A percentile compares a stretch with the other conserved stretches of the same genome.
Conservation (phyloP, 2,888 invertebrate species). For the Acanthacorydalis orientalis region DNA sequence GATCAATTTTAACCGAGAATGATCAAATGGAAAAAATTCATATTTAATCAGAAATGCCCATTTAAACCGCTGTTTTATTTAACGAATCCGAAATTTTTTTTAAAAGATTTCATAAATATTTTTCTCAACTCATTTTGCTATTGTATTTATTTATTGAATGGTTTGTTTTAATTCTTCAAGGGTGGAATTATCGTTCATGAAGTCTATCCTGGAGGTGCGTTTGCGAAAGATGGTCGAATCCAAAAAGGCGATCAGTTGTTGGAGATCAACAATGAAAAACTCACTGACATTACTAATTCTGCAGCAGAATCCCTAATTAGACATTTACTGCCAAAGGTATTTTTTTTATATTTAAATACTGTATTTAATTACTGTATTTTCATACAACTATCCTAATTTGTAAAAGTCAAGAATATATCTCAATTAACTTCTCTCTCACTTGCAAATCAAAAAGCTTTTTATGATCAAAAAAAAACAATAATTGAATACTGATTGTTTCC, state of each 20-base stretch:
- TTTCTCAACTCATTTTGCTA: too few species aligned
- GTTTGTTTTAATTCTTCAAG: slow-evolving; percentile 29
- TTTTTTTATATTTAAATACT: slow-evolving; percentile 9
- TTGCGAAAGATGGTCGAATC: slow-evolving; percentile 79
- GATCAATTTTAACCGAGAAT: too few species aligned
- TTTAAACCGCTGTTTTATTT: too few species aligned
- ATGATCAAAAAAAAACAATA: too few species aligned
- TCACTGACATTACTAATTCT: slow-evolving; percentile 70
- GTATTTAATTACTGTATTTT: too few species aligned
- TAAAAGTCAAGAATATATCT: slow-evolving; percentile 73
- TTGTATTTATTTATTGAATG: too few species aligned
- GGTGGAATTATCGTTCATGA: slow-evolving; percentile 85
- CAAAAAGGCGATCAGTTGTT: slow-evolving; percentile 86
- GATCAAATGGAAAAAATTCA: too few species aligned
- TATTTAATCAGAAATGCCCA: too few species aligned
- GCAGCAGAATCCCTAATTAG: slow-evolving; percentile 70
- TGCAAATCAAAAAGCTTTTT: neutral
- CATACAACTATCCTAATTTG: slow-evolving; percentile 12
- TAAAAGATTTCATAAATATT: too few species aligned
- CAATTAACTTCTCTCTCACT: slow-evolving; percentile 7
- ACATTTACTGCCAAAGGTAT: slow-evolving; percentile 60
- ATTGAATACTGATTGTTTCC: too few species aligned
- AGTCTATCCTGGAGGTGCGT: slow-evolving; percentile 79
- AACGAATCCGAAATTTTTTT: too few species aligned
- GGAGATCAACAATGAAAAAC: slow-evolving; percentile 67